phyloP scores from a whole-genome alignment of 1,140 invertebrate species.

The Lanistes nyassanus region DNA sequence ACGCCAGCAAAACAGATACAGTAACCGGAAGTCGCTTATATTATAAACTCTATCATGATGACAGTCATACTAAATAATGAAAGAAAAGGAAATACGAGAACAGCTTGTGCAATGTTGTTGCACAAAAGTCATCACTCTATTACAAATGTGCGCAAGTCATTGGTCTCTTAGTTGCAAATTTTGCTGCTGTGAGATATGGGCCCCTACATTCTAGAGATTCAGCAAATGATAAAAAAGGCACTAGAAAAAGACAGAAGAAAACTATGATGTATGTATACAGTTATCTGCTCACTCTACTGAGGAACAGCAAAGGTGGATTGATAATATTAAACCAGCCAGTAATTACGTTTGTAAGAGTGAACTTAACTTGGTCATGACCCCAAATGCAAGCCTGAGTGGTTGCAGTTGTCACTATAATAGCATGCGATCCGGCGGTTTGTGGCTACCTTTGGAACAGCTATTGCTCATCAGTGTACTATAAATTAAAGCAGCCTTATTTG shows the following conservation, averaged over 20 bases:
- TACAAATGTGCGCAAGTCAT: slow-evolving; percentile 1
- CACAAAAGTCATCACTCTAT: too few species aligned
- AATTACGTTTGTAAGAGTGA: not conserved
- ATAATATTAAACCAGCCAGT: not conserved
- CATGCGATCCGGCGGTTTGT: not conserved
- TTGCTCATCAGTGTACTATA: slow-evolving; percentile 10
- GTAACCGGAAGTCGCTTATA: too few species aligned
- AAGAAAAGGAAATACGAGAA: too few species aligned
- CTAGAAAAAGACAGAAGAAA: not conserved
- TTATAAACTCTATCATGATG: too few species aligned
- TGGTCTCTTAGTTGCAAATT: not conserved
- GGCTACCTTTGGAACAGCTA: not conserved
- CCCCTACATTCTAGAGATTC: slow-evolving; percentile 4
- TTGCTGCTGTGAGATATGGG: slow-evolving; percentile 1
- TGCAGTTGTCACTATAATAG: not conserved
- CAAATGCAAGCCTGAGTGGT: not conserved
- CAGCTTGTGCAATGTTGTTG: too few species aligned
- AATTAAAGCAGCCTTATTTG: not conserved
- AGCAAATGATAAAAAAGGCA: not conserved
- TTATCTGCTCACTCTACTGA: not conserved
- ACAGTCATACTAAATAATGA: too few species aligned
- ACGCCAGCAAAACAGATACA: too few species aligned
- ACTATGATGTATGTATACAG: not conserved
- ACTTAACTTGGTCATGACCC: not conserved
- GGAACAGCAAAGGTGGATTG: slow-evolving; percentile 8